These are phyloP conservation scores for Neotoxoptera formosana DNA, from an alignment of 1,140 invertebrate genomes.

Conservation along the genomic window DNA sequence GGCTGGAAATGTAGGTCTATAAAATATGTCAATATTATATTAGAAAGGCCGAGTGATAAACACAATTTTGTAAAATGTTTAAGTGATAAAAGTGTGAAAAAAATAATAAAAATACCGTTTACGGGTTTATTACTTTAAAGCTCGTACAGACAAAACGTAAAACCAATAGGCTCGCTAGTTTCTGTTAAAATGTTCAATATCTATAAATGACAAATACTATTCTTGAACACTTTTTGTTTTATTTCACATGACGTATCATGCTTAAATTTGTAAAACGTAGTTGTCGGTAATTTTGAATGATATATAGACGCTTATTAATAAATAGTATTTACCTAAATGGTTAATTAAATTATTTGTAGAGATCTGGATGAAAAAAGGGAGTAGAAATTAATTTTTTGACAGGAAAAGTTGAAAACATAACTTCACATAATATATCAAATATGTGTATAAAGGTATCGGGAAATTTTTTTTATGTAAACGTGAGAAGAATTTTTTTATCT, in stretches of 20 bases:
- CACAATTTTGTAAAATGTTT: too few species aligned
- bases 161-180: background rate
- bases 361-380: background rate
- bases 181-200: background rate
- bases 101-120: too few species aligned
- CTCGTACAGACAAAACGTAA: background rate
- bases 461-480: background rate
- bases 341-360: background rate
- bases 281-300: background rate
- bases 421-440: too few species aligned
- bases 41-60: too few species aligned
- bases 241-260: background rate
- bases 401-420: too few species aligned
- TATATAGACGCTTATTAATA: background rate
- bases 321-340: background rate
- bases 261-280: background rate
- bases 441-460: background rate
- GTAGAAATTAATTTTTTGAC: background rate
- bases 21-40: background rate
- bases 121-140: too few species aligned
- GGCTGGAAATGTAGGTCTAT: too few species aligned
- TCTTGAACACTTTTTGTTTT: background rate
- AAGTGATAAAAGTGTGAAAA: too few species aligned
- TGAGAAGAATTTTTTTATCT: background rate
- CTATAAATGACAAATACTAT: background rate